Base-by-base conservation (phyloP, 2,797 vertebrate genomes). In the Dryobates pubescens region DNA sequence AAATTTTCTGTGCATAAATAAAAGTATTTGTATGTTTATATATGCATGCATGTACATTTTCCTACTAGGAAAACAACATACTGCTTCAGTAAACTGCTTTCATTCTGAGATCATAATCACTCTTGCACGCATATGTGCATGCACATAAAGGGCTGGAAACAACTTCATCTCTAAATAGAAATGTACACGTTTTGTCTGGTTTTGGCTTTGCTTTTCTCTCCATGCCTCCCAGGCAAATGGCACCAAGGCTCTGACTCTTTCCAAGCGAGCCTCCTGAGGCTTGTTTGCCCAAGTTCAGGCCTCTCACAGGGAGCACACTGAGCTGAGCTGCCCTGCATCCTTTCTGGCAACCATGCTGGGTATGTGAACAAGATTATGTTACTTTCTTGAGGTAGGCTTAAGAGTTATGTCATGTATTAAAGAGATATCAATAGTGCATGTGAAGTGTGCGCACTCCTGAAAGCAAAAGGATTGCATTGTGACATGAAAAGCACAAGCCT, bases 191-290 rank as follows among this genome's bases (percentile, higher is more conserved):
- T 87, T 59, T 86, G 89, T 58, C 75, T 88, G 51, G 1, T 94
- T 94, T 84, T 85, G 72, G 90, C 86, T 83, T 89, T 86, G 80
- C 82, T 94, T 95, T 96, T 92, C 72, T 75, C 81, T 92, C 87
- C 78, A 95, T 76, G 88, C 96, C 96, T 95, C 77, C 89, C 90
- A 90, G 95, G 93, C 86, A 95, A 96, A 96, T 93, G 94, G 91
- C 94, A 95, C 78, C 58, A 88, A 91, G 58, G 76, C 86, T 96
- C 75, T 73, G 79, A 87, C 43, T 75, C 91, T 93, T 96, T 95
- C 94, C 92, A 96, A 87, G 73, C 0, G 3, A 93, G 89, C 79
- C 92, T 95, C 86, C 69, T 91, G 96, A 95, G 90, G 54, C 75
- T 93, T 76, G 27, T 87, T 96, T 91, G 78, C 82, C 76, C 8